Evolutionary conservation across 2,888 invertebrate species (phyloP).

Genomic region (Heliconius charithonia): DNA sequence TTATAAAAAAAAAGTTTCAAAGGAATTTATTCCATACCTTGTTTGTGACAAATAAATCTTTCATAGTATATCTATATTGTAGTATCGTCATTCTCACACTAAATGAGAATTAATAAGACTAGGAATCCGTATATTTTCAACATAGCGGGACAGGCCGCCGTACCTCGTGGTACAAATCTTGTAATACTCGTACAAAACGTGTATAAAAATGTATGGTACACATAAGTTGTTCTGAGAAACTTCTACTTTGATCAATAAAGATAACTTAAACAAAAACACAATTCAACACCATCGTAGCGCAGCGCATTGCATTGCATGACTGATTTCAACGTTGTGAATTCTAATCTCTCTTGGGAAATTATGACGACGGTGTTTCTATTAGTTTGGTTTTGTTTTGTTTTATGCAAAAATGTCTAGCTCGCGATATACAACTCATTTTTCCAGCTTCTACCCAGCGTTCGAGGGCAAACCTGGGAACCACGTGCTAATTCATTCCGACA

Average conservation of each 20-base stretch:
- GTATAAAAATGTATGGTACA: conserved; percentile 4
- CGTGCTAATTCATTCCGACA: too few relatives aligned
- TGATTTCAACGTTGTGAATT: not conserved
- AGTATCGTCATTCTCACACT: not conserved
- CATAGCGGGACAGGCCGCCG: not conserved
- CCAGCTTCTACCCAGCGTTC: too few relatives aligned
- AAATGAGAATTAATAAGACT: not conserved
- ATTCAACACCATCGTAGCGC: too few relatives aligned
- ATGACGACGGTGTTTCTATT: not conserved
- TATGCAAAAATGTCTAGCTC: not conserved
- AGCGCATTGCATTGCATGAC: not conserved
- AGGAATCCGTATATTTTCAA: conserved; percentile 1
- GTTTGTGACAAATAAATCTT: too few relatives aligned
- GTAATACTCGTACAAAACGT: not conserved
- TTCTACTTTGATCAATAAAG: not conserved
- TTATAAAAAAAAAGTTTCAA: not conserved
- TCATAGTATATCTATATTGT: too few relatives aligned
- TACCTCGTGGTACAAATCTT: not conserved
- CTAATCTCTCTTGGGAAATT: not conserved
- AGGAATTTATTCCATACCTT: not conserved
- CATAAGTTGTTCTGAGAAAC: conserved; percentile 5
- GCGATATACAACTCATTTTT: too few relatives aligned
- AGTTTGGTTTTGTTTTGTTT: not conserved
- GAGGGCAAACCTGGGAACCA: too few relatives aligned
- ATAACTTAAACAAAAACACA: not conserved